Evolutionary conservation across 2,888 invertebrate species (phyloP), one percentile per base, ranked within the genome.

Genomic region (Thymelicus acteon): DNA sequence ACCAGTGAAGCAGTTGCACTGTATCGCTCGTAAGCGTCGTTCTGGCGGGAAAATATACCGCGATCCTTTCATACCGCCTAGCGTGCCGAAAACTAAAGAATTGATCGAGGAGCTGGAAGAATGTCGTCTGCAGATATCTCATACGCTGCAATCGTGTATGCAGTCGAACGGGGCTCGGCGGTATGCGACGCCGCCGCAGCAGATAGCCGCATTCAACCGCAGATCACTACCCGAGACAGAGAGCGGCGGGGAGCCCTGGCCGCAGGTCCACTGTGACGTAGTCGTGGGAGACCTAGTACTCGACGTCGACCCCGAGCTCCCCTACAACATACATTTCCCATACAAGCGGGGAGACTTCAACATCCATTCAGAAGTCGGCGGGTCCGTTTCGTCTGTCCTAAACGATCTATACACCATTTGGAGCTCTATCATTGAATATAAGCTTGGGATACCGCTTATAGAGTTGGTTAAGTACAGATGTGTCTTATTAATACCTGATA

Each of bases 301-400:
- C 13, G 95, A 95, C 73, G 89, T 97, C 40, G 95, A 95, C 85
- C 96, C 95, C 15, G 94, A 94, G 57, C 94, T 96, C 67, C 95
- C 96, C 60, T 99, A 97, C 81, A 98, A 98, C 83, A 92, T 99
- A 71, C 98, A 98, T 86, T 99, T 98, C 89, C 99, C 99, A 0
- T 97, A 98, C 80, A 95, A 95, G 82, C 94, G 98, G 78, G 99
- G 99, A 0, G 97, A 97, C 80, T 95, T 99, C 15, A 98, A 99
- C 90, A 86, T 98, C 5, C 98, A 98, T 85, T 84, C 94, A 0
- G 96, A 96, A 67, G 95, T 97, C 24, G 98, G 98, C 0, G 98
- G 98, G 0, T 98, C 98, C 0, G 91, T 98, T 68, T 96, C 97
- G 8, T 95, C 98, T 0, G 96, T 98, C 6, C 86, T 99, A 54